phyloP scores from a whole-genome alignment of 1,140 invertebrate species.

The Dufourea novaeangliae region DNA sequence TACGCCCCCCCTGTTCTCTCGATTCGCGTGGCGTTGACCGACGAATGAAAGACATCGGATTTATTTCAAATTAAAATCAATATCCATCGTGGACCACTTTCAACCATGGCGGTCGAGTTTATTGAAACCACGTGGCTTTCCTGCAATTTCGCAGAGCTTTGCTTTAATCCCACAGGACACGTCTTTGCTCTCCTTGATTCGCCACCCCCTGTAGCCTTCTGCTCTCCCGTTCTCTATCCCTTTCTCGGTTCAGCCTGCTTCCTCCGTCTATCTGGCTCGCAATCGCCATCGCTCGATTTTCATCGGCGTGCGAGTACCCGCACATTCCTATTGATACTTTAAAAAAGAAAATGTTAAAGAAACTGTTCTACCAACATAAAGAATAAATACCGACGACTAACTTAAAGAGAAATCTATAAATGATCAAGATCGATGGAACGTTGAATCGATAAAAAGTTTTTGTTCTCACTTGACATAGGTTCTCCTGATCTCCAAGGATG shows the following conservation, averaged over 20 bases:
- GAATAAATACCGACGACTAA: too few relatives aligned
- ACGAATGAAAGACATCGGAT: conserved; percentile 54
- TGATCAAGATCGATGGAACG: too few relatives aligned
- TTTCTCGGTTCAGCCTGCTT: conserved; percentile 22
- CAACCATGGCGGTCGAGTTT: conserved; percentile 54
- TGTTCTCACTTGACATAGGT: too few relatives aligned
- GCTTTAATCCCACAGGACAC: conserved; percentile 72
- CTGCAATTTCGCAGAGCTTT: conserved; percentile 75
- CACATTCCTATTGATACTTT: too few relatives aligned
- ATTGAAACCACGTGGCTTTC: conserved; percentile 76
- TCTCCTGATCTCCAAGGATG: too few relatives aligned
- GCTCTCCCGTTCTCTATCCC: conserved; percentile 4
- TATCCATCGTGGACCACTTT: conserved; percentile 55
- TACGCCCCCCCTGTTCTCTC: background rate
- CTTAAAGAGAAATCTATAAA: too few relatives aligned
- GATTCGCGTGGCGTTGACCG: conserved; percentile 15
- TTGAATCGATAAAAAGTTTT: too few relatives aligned
- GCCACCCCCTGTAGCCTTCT: conserved; percentile 21
- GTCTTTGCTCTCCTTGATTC: conserved; percentile 41
- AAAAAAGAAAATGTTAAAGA: too few relatives aligned
- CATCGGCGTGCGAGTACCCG: background rate
- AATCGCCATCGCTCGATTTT: background rate
- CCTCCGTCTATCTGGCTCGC: conserved; percentile 9
- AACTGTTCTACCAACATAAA: too few relatives aligned
- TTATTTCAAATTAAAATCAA: conserved; percentile 73